A percentile compares a stretch with the other conserved stretches of the same genome.
phyloP scores from a whole-genome alignment of 1,140 invertebrate species.

The Odontomachus brunneus region DNA sequence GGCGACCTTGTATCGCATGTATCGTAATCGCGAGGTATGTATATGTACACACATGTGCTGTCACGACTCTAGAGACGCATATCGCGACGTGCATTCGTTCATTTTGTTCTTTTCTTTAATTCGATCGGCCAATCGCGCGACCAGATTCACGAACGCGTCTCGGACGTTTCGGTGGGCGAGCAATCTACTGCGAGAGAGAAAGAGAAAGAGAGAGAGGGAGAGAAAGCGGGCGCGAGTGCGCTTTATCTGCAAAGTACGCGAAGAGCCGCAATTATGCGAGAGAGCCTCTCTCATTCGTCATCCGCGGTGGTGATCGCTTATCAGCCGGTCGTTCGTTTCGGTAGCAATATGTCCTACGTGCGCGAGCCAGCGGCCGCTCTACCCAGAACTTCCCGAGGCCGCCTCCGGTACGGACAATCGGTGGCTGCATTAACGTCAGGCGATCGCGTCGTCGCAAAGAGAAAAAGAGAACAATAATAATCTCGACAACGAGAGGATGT shows the following conservation, averaged over 20 bases:
- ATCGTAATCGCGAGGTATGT: not conserved
- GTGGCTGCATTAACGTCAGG: constrained; percentile 64
- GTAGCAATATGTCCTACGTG: constrained; percentile 61
- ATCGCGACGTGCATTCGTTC: not conserved
- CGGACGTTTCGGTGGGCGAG: constrained; percentile 25
- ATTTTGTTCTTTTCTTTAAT: constrained; percentile 48
- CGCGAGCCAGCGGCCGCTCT: constrained; percentile 33
- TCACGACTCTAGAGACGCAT: not conserved
- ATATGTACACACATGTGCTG: not conserved
- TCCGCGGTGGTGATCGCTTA: constrained; percentile 60
- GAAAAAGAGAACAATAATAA: constrained; percentile 56
- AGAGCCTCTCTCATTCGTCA: constrained; percentile 55
- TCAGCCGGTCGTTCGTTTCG: constrained; percentile 59
- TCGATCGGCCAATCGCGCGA: constrained; percentile 10
- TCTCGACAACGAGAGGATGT: constrained; percentile 57
- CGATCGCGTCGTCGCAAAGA: constrained; percentile 55
- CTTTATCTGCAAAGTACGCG: constrained; percentile 51
- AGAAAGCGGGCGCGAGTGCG: not conserved
- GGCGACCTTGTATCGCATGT: not conserved
- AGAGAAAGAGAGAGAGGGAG: constrained; percentile 11
- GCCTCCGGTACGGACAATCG: constrained; percentile 30
- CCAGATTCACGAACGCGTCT: constrained; percentile 11
- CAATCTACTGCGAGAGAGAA: constrained; percentile 24
- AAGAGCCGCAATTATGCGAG: constrained; percentile 55
- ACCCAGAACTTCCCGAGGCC: constrained; percentile 35